A percentile compares a stretch with the other conserved stretches of the same genome.
These are phyloP conservation scores for Synergus umbraculus DNA, from an alignment of 2,888 invertebrate species.

Conservation along the genomic window DNA sequence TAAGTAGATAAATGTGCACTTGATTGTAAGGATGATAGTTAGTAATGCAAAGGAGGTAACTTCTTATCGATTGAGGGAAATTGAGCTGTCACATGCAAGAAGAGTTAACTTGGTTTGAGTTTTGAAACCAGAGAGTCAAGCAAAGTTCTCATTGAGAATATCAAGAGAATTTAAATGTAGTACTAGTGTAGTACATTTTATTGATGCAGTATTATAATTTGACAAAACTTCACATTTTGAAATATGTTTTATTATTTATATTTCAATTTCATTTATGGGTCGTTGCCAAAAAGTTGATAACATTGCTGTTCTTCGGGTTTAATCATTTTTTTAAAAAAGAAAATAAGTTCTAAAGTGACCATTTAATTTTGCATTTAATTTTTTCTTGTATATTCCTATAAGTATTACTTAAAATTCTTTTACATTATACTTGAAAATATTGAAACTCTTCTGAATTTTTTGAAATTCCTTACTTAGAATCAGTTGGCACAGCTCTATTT, in stretches of 20 bases:
- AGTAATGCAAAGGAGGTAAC: constrained; percentile 16
- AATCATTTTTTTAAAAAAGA: too few relatives aligned
- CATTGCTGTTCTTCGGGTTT: too few relatives aligned
- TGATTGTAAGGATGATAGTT: constrained; percentile 11
- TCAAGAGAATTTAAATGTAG: neutral
- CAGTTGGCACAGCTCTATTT: too few relatives aligned
- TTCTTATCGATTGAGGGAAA: constrained; percentile 30
- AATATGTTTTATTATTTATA: neutral
- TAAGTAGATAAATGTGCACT: constrained; percentile 1
- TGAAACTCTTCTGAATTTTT: too few relatives aligned
- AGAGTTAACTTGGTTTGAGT: constrained; percentile 2
- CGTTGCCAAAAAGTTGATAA: neutral
- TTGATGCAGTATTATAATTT: neutral
- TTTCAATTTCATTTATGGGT: neutral
- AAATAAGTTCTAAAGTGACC: too few relatives aligned
- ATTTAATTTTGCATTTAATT: too few relatives aligned
- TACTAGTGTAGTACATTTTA: neutral
- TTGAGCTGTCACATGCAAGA: constrained; percentile 34
- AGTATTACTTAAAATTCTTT: too few relatives aligned
- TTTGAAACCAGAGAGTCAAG: neutral
- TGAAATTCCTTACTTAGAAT: too few relatives aligned
- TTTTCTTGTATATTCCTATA: too few relatives aligned
- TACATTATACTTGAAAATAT: too few relatives aligned
- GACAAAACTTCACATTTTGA: neutral
- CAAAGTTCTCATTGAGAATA: constrained; percentile 1